phyloP scores from a whole-genome alignment of 2,113 vertebrate genomes.

The Sakesphorus luctuosus region DNA sequence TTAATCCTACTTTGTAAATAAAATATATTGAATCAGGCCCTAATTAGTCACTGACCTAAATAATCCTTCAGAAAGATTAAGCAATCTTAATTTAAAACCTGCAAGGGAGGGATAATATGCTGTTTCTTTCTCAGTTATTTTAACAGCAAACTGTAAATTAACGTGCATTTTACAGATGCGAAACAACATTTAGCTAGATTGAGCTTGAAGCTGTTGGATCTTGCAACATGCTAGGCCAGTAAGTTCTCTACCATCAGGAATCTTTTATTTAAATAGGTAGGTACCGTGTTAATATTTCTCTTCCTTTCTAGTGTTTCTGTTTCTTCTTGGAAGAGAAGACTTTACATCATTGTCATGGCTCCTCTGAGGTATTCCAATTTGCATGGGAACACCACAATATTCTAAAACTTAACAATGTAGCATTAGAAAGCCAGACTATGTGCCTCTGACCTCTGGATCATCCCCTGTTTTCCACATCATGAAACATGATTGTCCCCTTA shows the following conservation, averaged over 20 bases:
- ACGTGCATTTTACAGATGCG: not conserved
- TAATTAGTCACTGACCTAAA: slow-evolving; percentile 39
- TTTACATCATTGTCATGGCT: not conserved
- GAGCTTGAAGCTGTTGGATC: not conserved
- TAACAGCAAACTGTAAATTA: not conserved
- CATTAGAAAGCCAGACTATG: not conserved
- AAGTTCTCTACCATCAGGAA: not conserved
- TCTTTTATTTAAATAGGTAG: not conserved
- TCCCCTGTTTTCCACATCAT: not conserved
- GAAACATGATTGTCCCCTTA: not conserved
- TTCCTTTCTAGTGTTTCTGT: not conserved
- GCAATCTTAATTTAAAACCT: slow-evolving; percentile 1
- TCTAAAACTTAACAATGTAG: not conserved
- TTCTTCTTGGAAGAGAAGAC: not conserved
- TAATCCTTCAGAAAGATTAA: slow-evolving; percentile 25
- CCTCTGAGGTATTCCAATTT: not conserved
- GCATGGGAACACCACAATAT: not conserved
- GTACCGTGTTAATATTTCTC: not conserved
- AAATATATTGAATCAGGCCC: not conserved
- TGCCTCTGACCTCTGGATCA: not conserved
- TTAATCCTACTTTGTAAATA: slow-evolving; percentile 22
- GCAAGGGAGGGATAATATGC: not conserved
- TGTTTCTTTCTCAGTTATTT: not conserved
- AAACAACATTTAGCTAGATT: not conserved
- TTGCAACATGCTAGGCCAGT: not conserved